Evolutionary conservation across 2,113 vertebrate genomes (phyloP), one percentile per base, ranked within the genome.

Genomic region (Tursiops truncatus): DNA sequence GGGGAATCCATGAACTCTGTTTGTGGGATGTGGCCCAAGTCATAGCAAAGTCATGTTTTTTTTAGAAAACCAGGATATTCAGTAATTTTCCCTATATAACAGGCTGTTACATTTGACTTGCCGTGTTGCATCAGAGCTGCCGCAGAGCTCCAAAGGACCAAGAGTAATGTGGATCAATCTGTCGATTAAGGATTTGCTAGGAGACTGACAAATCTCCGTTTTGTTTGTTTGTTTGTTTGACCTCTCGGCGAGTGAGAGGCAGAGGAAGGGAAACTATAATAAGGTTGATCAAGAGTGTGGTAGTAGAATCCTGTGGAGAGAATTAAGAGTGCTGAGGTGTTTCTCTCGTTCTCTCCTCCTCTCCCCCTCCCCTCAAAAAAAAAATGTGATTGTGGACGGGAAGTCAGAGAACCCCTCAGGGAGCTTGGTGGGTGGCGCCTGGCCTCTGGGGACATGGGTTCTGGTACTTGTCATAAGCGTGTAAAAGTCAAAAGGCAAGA

Each of bases 321-420:
- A 90, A 50, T 58, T n/a, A 26, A 68, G 67, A 21, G 11, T 14
- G n/a, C 1, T 12, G 38, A 80, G 15, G 0, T 58, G 5, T 80
- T 89, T 50, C 36, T 47, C 5, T 62, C 10, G 4, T 60, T 65
- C 56, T 73, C 62, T n/a, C 5, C 47, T n/a, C 15, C 18, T 38
- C 8, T 13, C 17, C 6, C 6, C 31, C 1, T 11, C 3, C 1
- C 5, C 5, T 8, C 21, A 17, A 18, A 4, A 50, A 53, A 6
- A 53, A 53, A 6, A 38, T 33, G 13, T 53, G 1, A 23, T 36
- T 18, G 2, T 74, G n/a, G 20, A 73, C 7, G 2, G 44, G 6
- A n/a, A 38, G 28, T 60, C 10, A 15, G 13, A n/a, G 50, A 76
- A 31, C 31, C 38, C 21, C 25, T 20, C 26, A 18, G 95, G 79